phyloP scores from a whole-genome alignment of 2,113 vertebrate species.

The Glaucomys volans region DNA sequence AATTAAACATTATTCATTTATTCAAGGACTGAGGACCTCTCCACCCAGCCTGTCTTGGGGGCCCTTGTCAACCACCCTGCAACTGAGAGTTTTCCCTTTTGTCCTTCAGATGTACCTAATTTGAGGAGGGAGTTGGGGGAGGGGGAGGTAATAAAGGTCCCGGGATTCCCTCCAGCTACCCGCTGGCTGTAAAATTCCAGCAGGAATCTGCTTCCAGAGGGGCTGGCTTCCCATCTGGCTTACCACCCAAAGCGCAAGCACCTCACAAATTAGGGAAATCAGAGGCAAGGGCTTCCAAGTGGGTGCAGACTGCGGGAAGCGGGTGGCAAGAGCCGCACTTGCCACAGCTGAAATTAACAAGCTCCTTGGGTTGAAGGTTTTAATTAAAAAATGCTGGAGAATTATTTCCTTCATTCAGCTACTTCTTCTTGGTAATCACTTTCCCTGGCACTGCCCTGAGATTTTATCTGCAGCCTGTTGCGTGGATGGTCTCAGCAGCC shows the following conservation, averaged over 20 bases:
- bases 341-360: conserved; percentile 67
- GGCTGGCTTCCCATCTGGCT: conserved; percentile 60
- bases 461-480: neutral
- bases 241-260: neutral
- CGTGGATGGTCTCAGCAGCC: neutral
- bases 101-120: neutral
- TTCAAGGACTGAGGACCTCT: neutral
- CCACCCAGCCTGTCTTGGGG: neutral
- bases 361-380: conserved; percentile 74
- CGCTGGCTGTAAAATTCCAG: neutral
- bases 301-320: neutral
- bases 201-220: neutral
- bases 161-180: neutral
- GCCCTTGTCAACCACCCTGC: neutral
- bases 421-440: conserved; percentile 67
- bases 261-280: conserved; percentile 60
- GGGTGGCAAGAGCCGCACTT: conserved; percentile 25
- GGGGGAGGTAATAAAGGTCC: neutral
- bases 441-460: conserved; percentile 9
- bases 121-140: neutral
- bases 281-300: conserved; percentile 38
- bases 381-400: conserved; percentile 77
- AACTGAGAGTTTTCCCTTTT: neutral
- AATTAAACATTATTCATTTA: neutral
- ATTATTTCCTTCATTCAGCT: conserved; percentile 75